phyloP scores from a whole-genome alignment of 2,888 invertebrate species.

The Selenia dentaria region DNA sequence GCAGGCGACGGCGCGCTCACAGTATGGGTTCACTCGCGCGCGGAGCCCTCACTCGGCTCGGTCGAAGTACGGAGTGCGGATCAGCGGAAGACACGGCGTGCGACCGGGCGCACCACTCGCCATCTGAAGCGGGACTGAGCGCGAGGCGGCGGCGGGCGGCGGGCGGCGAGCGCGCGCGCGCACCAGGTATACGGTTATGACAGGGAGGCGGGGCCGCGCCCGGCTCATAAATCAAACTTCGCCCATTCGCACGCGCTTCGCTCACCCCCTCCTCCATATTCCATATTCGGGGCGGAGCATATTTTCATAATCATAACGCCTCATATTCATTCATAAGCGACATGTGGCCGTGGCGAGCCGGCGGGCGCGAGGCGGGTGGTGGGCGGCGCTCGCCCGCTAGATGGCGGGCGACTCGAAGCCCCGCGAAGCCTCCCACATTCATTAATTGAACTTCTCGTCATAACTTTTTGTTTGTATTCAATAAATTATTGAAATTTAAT shows the following conservation, averaged over 20 bases:
- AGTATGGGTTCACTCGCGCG: slow-evolving; percentile 54
- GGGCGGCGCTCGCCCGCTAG: slow-evolving; percentile 78
- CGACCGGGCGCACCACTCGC: slow-evolving; percentile 78
- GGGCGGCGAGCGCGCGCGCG: slow-evolving; percentile 82
- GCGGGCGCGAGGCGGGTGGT: slow-evolving; percentile 57
- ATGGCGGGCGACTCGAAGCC: slow-evolving; percentile 67
- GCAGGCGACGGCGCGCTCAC: slow-evolving; percentile 50
- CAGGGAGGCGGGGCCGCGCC: slow-evolving; percentile 87
- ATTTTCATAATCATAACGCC: slow-evolving; percentile 85
- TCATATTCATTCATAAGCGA: slow-evolving; percentile 85
- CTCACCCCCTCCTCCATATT: slow-evolving; percentile 86
- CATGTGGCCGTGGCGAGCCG: slow-evolving; percentile 59
- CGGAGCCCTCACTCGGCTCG: slow-evolving; percentile 58
- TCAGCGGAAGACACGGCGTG: slow-evolving; percentile 61
- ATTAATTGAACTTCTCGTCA: slow-evolving; percentile 78
- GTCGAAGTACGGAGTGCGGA: slow-evolving; percentile 57
- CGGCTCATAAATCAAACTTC: slow-evolving; percentile 88
- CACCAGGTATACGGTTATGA: slow-evolving; percentile 88
- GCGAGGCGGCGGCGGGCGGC: slow-evolving; percentile 71
- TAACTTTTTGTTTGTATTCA: slow-evolving; percentile 71
- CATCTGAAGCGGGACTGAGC: slow-evolving; percentile 84
- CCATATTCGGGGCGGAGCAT: slow-evolving; percentile 85
- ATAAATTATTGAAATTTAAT: slow-evolving; percentile 48
- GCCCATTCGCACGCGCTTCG: slow-evolving; percentile 87
- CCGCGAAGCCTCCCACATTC: slow-evolving; percentile 80